Base-by-base conservation (phyloP, 1,140 invertebrate species). In the Drosophila sp. region DNA sequence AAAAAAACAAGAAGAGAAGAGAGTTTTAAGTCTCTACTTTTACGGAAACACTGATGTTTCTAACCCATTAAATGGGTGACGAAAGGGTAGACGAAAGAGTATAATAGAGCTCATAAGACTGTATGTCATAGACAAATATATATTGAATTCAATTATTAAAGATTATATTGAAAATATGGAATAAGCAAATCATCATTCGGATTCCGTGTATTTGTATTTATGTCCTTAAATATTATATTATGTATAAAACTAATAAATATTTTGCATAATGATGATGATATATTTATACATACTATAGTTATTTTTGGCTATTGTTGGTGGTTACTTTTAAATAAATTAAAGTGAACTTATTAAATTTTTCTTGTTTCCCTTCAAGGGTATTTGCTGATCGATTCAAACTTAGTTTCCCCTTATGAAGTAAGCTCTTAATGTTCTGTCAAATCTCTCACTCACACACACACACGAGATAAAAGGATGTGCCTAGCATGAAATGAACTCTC, bases 351-450 rank as follows among this genome's bases (percentile, higher is more conserved):
- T 7, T 36, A 21, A 21, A 21, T 38, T n/a, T 6, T 7, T 4
- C 36, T 11, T 38, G 36, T 21, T 21, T 21, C 36, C 1, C 7
- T 13, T n/a, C 7, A 16, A 48, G 32, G 14, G 29, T 38, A 50
- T 61, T 16, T 14, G 11, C 1, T 27, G 18, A 43, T 50, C 43
- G 43, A 6, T 5, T 3, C 11, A 14, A 3, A 0, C 4, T 36
- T 9, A 21, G 2, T 59, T 59, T 2, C 14, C 8, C 18, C 14
- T 46, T 50, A 4, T 51, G 1, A 29, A 62, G 64, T 81, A 81
- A 81, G 79, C 78, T 48, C 56, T 29, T 46, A 45, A 67, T 64
- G 50, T 65, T 45, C 13, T 45, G 62, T 77, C 67, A 76, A 63
- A 18, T 18, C 21, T 40, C 38, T 32, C 11, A 46, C 25, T 6